A percentile compares a stretch with the other conserved stretches of the same genome.
phyloP scores from a whole-genome alignment of 2,888 invertebrate genomes.

The Philaethria dido region DNA sequence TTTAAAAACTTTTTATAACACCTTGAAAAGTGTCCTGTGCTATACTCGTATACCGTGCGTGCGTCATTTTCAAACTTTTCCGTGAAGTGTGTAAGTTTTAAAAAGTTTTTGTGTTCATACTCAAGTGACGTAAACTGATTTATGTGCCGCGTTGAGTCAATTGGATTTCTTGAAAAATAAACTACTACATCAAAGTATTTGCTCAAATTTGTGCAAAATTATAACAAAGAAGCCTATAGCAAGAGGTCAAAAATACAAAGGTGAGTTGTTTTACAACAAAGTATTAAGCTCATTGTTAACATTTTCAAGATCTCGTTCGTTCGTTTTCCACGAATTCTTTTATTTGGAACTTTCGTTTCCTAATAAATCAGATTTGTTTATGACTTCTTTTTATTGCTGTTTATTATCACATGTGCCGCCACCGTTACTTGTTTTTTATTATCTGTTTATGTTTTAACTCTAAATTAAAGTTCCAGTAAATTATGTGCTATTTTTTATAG shows the following conservation, averaged over 20 bases:
- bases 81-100: conserved; percentile 73
- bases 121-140: conserved; percentile 62
- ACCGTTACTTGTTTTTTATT: conserved; percentile 38
- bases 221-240: conserved; percentile 4
- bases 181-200: conserved; percentile 36
- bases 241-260: conserved; percentile 30
- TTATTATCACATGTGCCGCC: conserved; percentile 41
- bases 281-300: conserved; percentile 19
- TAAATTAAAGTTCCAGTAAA: conserved; percentile 31
- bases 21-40: conserved; percentile 37
- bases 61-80: conserved; percentile 47
- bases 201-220: conserved; percentile 30
- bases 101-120: conserved; percentile 55
- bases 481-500: conserved; percentile 8
- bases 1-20: conserved; percentile 42
- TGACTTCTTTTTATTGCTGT: conserved; percentile 41
- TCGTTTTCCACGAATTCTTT: conserved; percentile 30
- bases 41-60: conserved; percentile 35
- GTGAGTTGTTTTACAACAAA: conserved; percentile 16
- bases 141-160: conserved; percentile 54
- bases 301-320: conserved; percentile 11
- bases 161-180: conserved; percentile 57
- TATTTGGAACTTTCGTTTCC: conserved; percentile 35
- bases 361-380: conserved; percentile 41
- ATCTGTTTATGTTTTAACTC: conserved; percentile 39